Conservation (phyloP, 2,113 vertebrate species). For the Eonycteris spelaea region DNA sequence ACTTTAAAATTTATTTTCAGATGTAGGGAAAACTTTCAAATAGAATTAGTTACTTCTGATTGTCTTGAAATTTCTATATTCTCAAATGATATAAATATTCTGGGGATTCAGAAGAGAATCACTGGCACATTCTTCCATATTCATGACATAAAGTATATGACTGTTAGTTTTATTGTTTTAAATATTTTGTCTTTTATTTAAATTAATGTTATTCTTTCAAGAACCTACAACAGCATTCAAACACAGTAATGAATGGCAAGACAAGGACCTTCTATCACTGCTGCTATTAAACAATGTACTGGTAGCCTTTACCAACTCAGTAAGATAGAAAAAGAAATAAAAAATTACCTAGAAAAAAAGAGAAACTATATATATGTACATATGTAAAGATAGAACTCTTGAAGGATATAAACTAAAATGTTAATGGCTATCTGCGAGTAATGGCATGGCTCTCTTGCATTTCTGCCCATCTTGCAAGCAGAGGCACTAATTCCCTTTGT, state of each 20-base stretch:
- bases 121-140: neutral
- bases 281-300: neutral
- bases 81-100: neutral
- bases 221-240: neutral
- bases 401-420: neutral
- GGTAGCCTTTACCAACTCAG: neutral
- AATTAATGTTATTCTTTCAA: neutral
- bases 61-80: neutral
- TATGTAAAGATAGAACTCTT: neutral
- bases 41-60: neutral
- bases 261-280: neutral
- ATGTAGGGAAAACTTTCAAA: neutral
- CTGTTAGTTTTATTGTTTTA: neutral
- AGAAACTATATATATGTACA: neutral
- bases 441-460: neutral
- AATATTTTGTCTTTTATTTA: neutral
- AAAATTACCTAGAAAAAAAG: neutral
- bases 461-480: neutral
- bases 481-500: neutral
- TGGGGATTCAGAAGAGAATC: neutral
- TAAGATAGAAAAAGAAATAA: neutral
- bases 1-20: slow-evolving; percentile 32
- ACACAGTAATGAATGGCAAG: neutral
- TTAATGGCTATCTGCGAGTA: neutral
- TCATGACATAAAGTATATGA: neutral